Percentiles rank a stretch among this genome's conserved stretches.
Evolutionary conservation across 1,140 invertebrate species (phyloP).

Genomic region (Polypedilum vanderplanki): DNA sequence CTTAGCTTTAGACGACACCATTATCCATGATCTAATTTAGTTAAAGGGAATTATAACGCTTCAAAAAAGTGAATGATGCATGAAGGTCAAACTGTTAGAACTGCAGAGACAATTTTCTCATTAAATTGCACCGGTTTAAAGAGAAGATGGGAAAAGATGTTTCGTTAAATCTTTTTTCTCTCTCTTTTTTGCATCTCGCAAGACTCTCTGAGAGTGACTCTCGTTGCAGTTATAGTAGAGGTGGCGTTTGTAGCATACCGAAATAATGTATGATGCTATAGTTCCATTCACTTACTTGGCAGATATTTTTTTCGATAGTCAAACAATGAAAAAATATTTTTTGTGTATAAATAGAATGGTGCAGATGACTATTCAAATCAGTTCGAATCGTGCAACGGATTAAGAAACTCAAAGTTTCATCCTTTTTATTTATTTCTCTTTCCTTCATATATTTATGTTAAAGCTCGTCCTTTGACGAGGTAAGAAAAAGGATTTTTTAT

Average conservation of each 20-base stretch:
- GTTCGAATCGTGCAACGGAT: conserved; percentile 9
- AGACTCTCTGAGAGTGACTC: neutral
- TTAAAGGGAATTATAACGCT: conserved; percentile 9
- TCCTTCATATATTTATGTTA: neutral
- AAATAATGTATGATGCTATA: neutral
- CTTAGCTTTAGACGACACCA: neutral
- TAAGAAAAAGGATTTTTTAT: neutral
- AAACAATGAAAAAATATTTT: neutral
- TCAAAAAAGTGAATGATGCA: neutral
- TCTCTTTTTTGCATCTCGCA: neutral
- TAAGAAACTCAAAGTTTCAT: conserved; percentile 23
- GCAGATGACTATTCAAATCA: conserved; percentile 17
- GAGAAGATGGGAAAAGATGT: no score
- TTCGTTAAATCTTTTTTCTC: neutral
- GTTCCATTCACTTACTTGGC: neutral
- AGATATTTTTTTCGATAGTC: conserved; percentile 7
- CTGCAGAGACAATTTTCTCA: neutral
- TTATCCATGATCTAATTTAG: neutral
- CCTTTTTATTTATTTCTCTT: neutral
- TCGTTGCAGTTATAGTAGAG: neutral
- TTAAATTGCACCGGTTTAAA: neutral
- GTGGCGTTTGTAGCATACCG: conserved; percentile 1
- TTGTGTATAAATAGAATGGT: conserved; percentile 26
- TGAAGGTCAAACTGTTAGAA: neutral
- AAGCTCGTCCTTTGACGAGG: conserved; percentile 17